phyloP scores from a whole-genome alignment of 2,797 vertebrate species.

The Danio tinwini region DNA sequence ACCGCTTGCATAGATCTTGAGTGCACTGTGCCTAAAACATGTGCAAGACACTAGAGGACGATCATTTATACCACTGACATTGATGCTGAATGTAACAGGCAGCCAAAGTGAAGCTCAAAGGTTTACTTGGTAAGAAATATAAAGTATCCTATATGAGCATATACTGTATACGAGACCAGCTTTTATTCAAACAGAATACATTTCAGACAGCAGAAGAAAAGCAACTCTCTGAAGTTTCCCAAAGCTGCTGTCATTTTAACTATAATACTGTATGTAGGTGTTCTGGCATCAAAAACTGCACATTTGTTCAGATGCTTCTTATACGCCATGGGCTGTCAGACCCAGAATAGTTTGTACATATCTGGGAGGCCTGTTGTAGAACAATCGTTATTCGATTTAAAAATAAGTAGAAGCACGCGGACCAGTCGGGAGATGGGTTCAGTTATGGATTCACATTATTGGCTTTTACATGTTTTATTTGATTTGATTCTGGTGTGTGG shows the following conservation, averaged over 20 bases:
- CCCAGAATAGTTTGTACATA: constrained; percentile 5
- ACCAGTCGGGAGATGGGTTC: not conserved
- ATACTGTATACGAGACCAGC: not conserved
- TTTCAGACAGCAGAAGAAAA: not conserved
- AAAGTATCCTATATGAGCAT: not conserved
- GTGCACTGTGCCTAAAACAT: not conserved
- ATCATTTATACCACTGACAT: not conserved
- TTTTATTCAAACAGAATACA: not conserved
- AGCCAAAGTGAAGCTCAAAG: constrained; percentile 1
- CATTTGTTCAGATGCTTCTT: constrained; percentile 24
- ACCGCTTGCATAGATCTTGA: not conserved
- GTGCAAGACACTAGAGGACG: not conserved
- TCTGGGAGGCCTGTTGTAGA: constrained; percentile 3
- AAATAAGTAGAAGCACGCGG: not conserved
- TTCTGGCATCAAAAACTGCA: constrained; percentile 11
- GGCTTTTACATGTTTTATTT: not conserved
- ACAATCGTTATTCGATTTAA: not conserved
- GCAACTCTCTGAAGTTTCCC: not conserved
- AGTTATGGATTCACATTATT: not conserved
- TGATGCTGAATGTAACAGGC: not conserved
- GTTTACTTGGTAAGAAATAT: not conserved
- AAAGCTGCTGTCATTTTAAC: constrained; percentile 4
- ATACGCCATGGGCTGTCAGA: not conserved
- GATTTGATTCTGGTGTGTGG: not conserved
- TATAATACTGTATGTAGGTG: constrained; percentile 17